phyloP scores from a whole-genome alignment of 2,113 vertebrate genomes.

The Platichthys flesus region DNA sequence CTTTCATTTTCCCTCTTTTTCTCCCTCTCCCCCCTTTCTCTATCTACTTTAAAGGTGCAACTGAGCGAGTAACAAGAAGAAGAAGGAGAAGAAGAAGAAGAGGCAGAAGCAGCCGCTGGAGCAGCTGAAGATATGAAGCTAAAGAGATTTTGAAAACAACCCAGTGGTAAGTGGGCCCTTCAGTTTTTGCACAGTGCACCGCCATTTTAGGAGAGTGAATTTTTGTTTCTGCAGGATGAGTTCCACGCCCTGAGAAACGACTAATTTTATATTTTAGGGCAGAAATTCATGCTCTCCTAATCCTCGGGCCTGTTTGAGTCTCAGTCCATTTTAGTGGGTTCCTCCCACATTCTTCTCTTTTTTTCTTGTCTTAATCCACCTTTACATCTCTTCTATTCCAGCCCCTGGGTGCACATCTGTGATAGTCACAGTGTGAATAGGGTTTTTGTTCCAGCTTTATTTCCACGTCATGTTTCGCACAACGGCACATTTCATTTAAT shows the following conservation, averaged over 20 bases:
- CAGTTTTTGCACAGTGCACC: slow-evolving; percentile 7
- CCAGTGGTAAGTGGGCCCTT: slow-evolving; percentile 73
- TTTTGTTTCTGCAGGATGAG: slow-evolving; percentile 21
- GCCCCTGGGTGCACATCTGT: slow-evolving; percentile 6
- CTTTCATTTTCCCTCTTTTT: slow-evolving; percentile 67
- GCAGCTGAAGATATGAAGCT: slow-evolving; percentile 82
- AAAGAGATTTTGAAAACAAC: slow-evolving; percentile 81
- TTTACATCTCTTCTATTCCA: background rate
- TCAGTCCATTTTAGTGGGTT: background rate
- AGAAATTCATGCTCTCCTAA: slow-evolving; percentile 13
- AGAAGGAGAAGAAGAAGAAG: slow-evolving; percentile 41
- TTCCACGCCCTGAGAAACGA: slow-evolving; percentile 4
- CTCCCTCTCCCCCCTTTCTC: slow-evolving; percentile 38
- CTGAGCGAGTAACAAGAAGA: slow-evolving; percentile 55
- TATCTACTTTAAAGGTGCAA: slow-evolving; percentile 73
- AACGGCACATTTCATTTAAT: background rate
- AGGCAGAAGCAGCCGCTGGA: slow-evolving; percentile 63
- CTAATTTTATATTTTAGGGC: slow-evolving; percentile 10
- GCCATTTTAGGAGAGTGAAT: slow-evolving; percentile 44
- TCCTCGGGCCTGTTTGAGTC: slow-evolving; percentile 7
- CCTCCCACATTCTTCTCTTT: background rate
- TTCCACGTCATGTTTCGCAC: background rate
- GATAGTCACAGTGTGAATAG: slow-evolving; percentile 13
- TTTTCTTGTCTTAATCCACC: slow-evolving; percentile 1
- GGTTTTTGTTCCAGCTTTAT: background rate